phyloP scores from a whole-genome alignment of 2,113 vertebrate genomes.

The Corythornis vintsioides region DNA sequence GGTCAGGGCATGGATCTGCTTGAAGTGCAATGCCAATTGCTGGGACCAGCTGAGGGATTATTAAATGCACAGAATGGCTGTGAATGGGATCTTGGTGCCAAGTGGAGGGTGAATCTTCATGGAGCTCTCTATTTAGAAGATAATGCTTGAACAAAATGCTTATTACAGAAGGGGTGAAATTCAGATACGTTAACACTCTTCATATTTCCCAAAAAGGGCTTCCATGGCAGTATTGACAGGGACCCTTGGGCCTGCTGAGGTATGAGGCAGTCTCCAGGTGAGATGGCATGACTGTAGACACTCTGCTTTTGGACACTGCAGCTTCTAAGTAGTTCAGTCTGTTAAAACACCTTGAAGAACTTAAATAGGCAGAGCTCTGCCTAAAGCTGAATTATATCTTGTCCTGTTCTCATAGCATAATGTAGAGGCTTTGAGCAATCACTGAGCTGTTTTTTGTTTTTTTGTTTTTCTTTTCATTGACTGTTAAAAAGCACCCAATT shows the following conservation, averaged over 20 bases:
- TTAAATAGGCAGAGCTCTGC: background rate
- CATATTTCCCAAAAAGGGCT: background rate
- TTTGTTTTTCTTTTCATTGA: background rate
- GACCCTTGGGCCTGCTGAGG: background rate
- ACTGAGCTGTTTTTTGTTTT: background rate
- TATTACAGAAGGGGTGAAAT: background rate
- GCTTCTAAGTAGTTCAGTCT: background rate
- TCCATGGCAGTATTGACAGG: background rate
- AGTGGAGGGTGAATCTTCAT: background rate
- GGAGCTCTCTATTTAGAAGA: background rate
- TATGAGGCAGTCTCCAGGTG: fast-evolving
- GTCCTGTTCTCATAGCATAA: background rate
- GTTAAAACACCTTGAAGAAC: background rate
- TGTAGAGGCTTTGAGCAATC: background rate
- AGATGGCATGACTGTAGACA: background rate
- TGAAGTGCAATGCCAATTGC: background rate
- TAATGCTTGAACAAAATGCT: background rate
- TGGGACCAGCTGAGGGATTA: background rate
- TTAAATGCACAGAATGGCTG: background rate
- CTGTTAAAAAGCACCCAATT: background rate
- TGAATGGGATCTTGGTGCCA: background rate
- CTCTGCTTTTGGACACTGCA: background rate
- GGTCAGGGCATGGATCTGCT: background rate
- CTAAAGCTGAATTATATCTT: background rate
- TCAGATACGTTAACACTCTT: background rate